Evolutionary conservation across 1,140 invertebrate genomes (phyloP).

Genomic region (Phortica variegata): DNA sequence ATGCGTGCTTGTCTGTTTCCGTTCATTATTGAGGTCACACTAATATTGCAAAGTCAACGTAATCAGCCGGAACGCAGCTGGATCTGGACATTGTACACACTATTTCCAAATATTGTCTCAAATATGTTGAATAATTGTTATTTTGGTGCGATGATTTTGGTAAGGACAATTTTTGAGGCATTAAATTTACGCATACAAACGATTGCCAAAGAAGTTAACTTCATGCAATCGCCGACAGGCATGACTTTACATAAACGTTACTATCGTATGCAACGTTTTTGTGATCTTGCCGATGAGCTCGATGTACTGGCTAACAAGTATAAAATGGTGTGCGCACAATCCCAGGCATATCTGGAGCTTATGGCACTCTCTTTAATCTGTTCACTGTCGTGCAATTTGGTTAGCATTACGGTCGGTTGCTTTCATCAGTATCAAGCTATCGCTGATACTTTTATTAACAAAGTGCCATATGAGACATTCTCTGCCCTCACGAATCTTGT

Average conservation of each 20-base stretch:
- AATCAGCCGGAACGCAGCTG: conserved; percentile 25
- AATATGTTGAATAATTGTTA: conserved; percentile 44
- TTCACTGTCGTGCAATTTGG: conserved; percentile 41
- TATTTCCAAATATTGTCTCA: conserved; percentile 37
- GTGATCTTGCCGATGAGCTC: conserved; percentile 36
- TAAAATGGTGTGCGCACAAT: conserved; percentile 21
- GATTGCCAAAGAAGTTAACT: conserved; percentile 31
- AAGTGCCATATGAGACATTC: conserved; percentile 37
- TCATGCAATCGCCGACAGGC: conserved; percentile 22
- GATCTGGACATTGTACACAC: conserved; percentile 29
- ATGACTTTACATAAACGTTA: conserved; percentile 25
- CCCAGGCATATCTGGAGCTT: conserved; percentile 26
- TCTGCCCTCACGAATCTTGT: conserved; percentile 36
- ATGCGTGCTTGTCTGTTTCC: conserved; percentile 34
- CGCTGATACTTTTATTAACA: conserved; percentile 33
- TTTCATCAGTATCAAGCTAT: conserved; percentile 38
- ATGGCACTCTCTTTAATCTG: conserved; percentile 34
- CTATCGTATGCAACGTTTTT: conserved; percentile 40
- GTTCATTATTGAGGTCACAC: conserved; percentile 22
- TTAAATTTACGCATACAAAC: conserved; percentile 23
- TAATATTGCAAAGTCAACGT: conserved; percentile 29
- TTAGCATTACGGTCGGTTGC: conserved; percentile 42
- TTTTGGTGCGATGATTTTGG: conserved; percentile 36
- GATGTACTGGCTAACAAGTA: conserved; percentile 30
- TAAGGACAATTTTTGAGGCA: conserved; percentile 22